Base-by-base conservation (phyloP, 2,113 vertebrate species). In the Amblyopsis rosae region DNA sequence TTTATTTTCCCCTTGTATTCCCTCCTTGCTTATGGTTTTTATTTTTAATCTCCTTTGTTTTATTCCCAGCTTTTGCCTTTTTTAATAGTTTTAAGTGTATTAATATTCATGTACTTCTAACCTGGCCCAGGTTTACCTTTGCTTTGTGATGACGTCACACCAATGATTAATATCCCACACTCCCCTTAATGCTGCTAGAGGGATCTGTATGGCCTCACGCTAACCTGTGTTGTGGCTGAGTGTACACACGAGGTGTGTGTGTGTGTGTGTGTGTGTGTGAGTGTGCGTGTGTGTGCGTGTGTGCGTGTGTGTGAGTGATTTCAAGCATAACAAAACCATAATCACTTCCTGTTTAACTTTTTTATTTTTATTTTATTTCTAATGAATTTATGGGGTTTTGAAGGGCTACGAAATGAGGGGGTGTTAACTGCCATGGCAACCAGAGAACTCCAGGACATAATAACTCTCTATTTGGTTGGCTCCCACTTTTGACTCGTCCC, bases 181-280 rank as follows among this genome's bases (percentile, higher is more conserved):
- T 6, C 71, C 51, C 49, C 32, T 71, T 76, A 78, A 75, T 77
- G 84, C 82, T 87, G 85, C 82, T 88, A 76, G 65, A 75, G 73
- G 72, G 72, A 75, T 62, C 47, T 62, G 41, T 15, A 51, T 16
- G 4, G 65, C 65, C 49, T 77, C 50, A 57, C 59, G 71, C 59
- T 60, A 58, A 68, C n/a, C 46, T 68, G 51, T 17, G 50, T 46
- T 69, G 62, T 56, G 63, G 16, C 62, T 62, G 8, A 12, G 48
- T 67, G 17, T 66, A 19, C 62, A 8, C 12, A 33, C 46, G 17
- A 15, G 45, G 11, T 59, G 62, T 67, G 58, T 61, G 15, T 6
- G 65, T 41, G 0, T 12, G 32, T 55, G 47, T 71, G 59, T 62
- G 62, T 41, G 55, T 57, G 55, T 46, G 17, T 17, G 57, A 15